Evolutionary conservation across 92 coral and sea anemone genomes (phyloP).

Genomic region (Porites evermanni): DNA sequence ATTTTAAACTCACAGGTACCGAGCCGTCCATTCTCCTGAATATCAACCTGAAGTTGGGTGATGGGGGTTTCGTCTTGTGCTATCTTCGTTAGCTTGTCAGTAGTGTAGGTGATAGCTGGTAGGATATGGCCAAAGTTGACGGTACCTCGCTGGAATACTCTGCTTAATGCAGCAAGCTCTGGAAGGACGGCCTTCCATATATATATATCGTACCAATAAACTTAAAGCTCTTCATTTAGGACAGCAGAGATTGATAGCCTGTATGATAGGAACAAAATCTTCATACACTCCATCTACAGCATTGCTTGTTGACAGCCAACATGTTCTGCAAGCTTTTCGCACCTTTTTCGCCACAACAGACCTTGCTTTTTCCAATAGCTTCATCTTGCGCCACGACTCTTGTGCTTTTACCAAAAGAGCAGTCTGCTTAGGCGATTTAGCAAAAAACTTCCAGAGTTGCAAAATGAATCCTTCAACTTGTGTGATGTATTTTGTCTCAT

Average conservation of each 20-base stretch:
- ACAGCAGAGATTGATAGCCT: slow-evolving; percentile 40
- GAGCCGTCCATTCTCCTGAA: slow-evolving; percentile 33
- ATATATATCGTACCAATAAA: slow-evolving; percentile 30
- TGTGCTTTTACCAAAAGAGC: slow-evolving; percentile 44
- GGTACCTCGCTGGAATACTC: slow-evolving; percentile 21
- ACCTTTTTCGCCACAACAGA: slow-evolving; percentile 39
- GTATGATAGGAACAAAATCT: slow-evolving; percentile 48
- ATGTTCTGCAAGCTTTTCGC: slow-evolving; percentile 54
- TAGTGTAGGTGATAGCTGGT: slow-evolving; percentile 38
- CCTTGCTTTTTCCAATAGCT: slow-evolving; percentile 37
- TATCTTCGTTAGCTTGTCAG: slow-evolving; percentile 32
- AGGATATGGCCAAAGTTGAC: slow-evolving; percentile 27
- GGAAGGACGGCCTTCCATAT: slow-evolving; percentile 36
- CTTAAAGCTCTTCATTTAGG: slow-evolving; percentile 42
- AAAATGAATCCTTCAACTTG: slow-evolving; percentile 45
- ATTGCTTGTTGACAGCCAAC: slow-evolving; percentile 45
- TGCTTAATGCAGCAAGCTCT: slow-evolving; percentile 28
- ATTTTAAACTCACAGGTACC: slow-evolving; percentile 25
- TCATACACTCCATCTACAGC: slow-evolving; percentile 54
- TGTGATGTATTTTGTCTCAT: slow-evolving; percentile 28
- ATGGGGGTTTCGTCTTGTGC: slow-evolving; percentile 44
- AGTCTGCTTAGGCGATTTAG: slow-evolving; percentile 38
- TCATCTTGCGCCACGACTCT: slow-evolving; percentile 45
- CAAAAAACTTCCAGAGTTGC: slow-evolving; percentile 43
- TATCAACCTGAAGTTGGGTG: slow-evolving; percentile 23